Conservation (phyloP, 2,797 vertebrate species). For the Gymnoscopelus microlampas region DNA sequence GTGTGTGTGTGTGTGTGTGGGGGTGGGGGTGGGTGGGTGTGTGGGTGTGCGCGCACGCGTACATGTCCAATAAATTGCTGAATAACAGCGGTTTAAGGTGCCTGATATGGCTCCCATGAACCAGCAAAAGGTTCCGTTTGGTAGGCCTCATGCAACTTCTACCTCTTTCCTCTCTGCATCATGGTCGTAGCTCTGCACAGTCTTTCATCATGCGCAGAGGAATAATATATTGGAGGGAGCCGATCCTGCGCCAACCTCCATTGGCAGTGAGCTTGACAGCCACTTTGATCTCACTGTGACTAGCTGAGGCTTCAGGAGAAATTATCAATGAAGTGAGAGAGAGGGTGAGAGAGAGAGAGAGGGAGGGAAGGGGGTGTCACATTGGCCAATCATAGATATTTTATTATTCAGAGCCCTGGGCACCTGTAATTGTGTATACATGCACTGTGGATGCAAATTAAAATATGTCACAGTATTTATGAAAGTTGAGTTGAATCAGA, state of each 20-base stretch:
- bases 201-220: conserved; percentile 78
- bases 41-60: background rate
- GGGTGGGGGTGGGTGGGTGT: too few species aligned
- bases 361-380: conserved; percentile 30
- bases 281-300: conserved; percentile 82
- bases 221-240: conserved; percentile 77
- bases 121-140: conserved; percentile 35
- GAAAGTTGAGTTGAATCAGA: conserved; percentile 12
- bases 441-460: conserved; percentile 38
- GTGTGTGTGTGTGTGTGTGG: too few species aligned
- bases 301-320: conserved; percentile 79
- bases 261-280: conserved; percentile 78
- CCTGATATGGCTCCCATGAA: conserved; percentile 28
- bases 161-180: conserved; percentile 73
- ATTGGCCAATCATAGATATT: conserved; percentile 64
- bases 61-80: conserved; percentile 5
- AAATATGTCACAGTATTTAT: conserved; percentile 34
- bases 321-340: conserved; percentile 80
- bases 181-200: conserved; percentile 63
- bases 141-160: conserved; percentile 16
- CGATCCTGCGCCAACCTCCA: conserved; percentile 72
- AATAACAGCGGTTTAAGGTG: conserved; percentile 5
- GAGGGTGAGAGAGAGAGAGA: conserved; percentile 43
- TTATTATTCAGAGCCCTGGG: conserved; percentile 68
- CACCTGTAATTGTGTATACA: conserved; percentile 47